phyloP scores from a whole-genome alignment of 2,797 vertebrate species.

The Etheostoma perlongum region DNA sequence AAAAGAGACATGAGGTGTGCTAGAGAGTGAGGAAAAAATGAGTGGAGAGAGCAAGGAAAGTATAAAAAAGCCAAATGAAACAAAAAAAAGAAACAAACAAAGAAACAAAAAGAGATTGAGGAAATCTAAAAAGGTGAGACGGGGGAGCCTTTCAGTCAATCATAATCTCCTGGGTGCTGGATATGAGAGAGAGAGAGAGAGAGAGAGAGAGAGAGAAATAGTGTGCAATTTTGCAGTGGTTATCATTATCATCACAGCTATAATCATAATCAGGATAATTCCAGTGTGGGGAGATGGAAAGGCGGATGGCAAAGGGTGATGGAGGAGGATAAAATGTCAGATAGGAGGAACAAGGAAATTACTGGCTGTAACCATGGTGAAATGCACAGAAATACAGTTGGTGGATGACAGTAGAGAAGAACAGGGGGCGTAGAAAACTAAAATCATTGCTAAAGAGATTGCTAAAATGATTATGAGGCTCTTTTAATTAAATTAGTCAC shows the following conservation, averaged over 20 bases:
- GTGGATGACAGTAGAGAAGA: conserved; percentile 42
- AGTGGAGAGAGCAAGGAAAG: conserved; percentile 18
- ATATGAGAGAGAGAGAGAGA: conserved; percentile 53
- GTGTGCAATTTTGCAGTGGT: conserved; percentile 77
- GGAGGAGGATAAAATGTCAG: conserved; percentile 77
- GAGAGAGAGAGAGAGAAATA: too few relatives aligned
- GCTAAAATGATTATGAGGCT: conserved; percentile 38
- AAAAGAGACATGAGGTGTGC: conserved; percentile 71
- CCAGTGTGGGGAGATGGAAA: conserved; percentile 78
- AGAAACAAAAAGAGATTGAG: conserved; percentile 50
- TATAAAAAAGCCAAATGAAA: conserved; percentile 54
- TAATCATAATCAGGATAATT: conserved; percentile 85
- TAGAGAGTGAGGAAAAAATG: conserved; percentile 41
- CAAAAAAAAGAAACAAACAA: conserved; percentile 30
- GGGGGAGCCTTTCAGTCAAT: conserved; percentile 72
- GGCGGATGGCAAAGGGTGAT: conserved; percentile 68
- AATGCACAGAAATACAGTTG: conserved; percentile 40
- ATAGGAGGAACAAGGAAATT: conserved; percentile 72
- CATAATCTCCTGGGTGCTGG: conserved; percentile 76
- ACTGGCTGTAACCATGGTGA: conserved; percentile 67
- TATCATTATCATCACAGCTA: conserved; percentile 83
- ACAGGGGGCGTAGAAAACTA: conserved; percentile 40
- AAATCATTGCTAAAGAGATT: conserved; percentile 6
- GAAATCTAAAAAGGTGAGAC: conserved; percentile 46
- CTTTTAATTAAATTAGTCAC: conserved; percentile 62